These are phyloP conservation scores for Rhincodon typus DNA, from an alignment of 2,797 vertebrate species.

Conservation along the genomic window DNA sequence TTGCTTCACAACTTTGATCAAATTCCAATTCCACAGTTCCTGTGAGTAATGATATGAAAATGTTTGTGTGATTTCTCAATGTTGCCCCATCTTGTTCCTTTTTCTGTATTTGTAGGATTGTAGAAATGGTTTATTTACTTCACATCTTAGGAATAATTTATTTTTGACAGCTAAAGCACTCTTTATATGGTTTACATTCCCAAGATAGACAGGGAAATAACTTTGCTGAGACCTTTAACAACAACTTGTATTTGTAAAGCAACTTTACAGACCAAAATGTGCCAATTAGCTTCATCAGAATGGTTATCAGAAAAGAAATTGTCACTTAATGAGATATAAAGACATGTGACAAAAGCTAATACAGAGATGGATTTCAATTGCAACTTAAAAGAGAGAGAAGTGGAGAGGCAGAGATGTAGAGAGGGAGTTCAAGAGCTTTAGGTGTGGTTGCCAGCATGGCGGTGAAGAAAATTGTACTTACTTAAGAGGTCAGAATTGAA, in stretches of 20 bases:
- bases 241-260: background rate
- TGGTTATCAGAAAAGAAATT: background rate
- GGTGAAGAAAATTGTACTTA: background rate
- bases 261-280: background rate
- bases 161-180: background rate
- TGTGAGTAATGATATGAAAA: slow-evolving; percentile 7
- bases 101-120: background rate
- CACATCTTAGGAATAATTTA: background rate
- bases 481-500: background rate
- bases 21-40: background rate
- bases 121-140: background rate
- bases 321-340: background rate
- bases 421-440: background rate
- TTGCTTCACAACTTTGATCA: too few species aligned
- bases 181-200: background rate
- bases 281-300: background rate
- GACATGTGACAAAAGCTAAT: background rate
- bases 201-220: background rate
- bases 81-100: slow-evolving; percentile 9
- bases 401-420: background rate
- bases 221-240: background rate
- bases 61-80: background rate
- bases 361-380: background rate
- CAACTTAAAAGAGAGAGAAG: background rate
- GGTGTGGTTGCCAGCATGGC: background rate